Evolutionary conservation across 2,888 invertebrate species (phyloP), one percentile per base, ranked within the genome.

Genomic region (Sinotaia quadrata): DNA sequence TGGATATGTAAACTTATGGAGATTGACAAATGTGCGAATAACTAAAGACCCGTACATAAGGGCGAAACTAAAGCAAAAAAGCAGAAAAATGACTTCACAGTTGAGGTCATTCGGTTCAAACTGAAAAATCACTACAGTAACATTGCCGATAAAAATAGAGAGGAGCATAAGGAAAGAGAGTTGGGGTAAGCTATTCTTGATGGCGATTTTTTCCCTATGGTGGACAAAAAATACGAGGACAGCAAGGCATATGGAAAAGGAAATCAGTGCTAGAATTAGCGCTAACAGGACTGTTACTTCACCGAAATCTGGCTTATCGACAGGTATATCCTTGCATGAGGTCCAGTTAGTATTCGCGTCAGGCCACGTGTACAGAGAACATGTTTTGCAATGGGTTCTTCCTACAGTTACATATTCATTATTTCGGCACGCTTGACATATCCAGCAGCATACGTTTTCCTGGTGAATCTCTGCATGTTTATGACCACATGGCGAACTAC

Each of bases 101-200:
- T 10, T 60, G n/a, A n/a, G 8, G 15, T 62, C 24, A 7, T 41
- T 71, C 0, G 84, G 83, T 34, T 67, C 73, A 21, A 76, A 58
- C 12, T 81, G 51, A 52, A 84, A 68, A 8, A 67, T 24, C 36
- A 78, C 70, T 0, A 80, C 71, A 1, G 81, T 76, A 2, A 78
- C 33, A 70, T 79, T 83, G 52, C 81, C 80, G 10, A 78, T 51
- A 24, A 76, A 66, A 18, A 81, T 73, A 5, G 81, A 84, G 2
- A 70, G 67, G 49, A 84, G 72, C 75, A 84, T 79, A 18, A 85
- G 69, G 66, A 76, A 76, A 56, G 78, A 78, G 54, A 84, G 76
- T 49, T 82, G 83, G n/a, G 79, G 67, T 49, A 80, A 80, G 0
- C 80, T 76, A 2, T 84, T 82, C 67, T 84, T 84, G 65, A 85